Evolutionary conservation across 2,797 vertebrate species (phyloP).

Genomic region (Chromis chromis): DNA sequence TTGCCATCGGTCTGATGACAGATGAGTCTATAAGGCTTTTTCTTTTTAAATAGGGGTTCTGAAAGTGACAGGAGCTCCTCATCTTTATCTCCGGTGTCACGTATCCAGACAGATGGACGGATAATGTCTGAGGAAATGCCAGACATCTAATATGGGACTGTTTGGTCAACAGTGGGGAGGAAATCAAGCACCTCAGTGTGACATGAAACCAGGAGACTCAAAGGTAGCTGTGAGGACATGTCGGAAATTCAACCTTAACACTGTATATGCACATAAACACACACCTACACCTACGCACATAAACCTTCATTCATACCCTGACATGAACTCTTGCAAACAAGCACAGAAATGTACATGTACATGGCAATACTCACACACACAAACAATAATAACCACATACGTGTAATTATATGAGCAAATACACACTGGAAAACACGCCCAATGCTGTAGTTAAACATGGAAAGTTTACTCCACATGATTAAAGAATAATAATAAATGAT

Average conservation of each 20-base stretch:
- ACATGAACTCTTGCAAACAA: conserved; percentile 29
- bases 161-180: conserved; percentile 80
- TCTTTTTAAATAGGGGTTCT: not conserved
- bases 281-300: not conserved
- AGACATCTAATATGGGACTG: conserved; percentile 78
- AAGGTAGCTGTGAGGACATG: conserved; percentile 53
- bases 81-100: conserved; percentile 62
- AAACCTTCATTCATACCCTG: conserved; percentile 15
- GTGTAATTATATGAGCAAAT: conserved; percentile 49
- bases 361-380: conserved; percentile 26
- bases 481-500: conserved; percentile 31
- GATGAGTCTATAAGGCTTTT: conserved; percentile 22
- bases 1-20: conserved; percentile 15
- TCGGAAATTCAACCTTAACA: conserved; percentile 39
- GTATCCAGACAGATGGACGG: conserved; percentile 68
- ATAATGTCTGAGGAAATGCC: conserved; percentile 69
- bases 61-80: conserved; percentile 28
- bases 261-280: conserved; percentile 11
- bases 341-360: conserved; percentile 21
- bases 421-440: conserved; percentile 35
- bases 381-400: conserved; percentile 56
- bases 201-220: conserved; percentile 54
- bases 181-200: conserved; percentile 74
- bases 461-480: conserved; percentile 49
- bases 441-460: conserved; percentile 35